Evolutionary conservation across 2,113 vertebrate species (phyloP), one percentile per base, ranked within the genome.

Genomic region (Cinclus cinclus): DNA sequence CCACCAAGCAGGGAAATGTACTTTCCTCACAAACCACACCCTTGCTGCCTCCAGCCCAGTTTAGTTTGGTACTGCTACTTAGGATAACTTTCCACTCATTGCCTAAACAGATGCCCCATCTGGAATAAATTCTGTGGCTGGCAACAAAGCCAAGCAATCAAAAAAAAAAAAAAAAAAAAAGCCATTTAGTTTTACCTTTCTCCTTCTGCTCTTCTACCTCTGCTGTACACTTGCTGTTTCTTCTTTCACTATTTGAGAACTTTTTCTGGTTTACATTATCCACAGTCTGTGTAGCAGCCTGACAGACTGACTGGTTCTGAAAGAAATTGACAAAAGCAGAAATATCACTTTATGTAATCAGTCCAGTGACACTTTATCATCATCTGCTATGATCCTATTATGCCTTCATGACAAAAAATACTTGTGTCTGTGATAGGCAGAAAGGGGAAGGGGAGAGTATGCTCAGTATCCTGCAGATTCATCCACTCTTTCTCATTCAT

Each of bases 201-300:
- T 98, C 97, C 93, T 97, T 97, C 65, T 96, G 96, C 44, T 98
- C 98, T 89, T 98, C 98, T 17, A 93, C 27, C 41, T 98, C 98
- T 78, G 94, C 75, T 90, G 97, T 97, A 95, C 97, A 96, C 74
- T 97, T 97, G 93, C 84, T 92, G 79, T 91, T 97, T 97, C 97
- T 98, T 77, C 96, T 97, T 17, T 97, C 97, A 56, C 83, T 97
- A 53, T 84, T 96, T 31, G 91, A 78, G 49, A 89, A 27, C 88
- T 97, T 98, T 80, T 97, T 98, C 94, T 97, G 97, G 64, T 80
- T 76, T 50, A 94, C 67, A 2, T 85, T 83, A 68, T 98, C 98
- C 95, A 83, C 81, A 71, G 94, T 97, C 90, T 97, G 98, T 68
- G 97, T 95, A 67, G 96, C 87, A 89, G 97, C 91, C 82, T 98